Conservation (phyloP, 1,140 invertebrate species). For the Diachasmimorpha longicaudata region DNA sequence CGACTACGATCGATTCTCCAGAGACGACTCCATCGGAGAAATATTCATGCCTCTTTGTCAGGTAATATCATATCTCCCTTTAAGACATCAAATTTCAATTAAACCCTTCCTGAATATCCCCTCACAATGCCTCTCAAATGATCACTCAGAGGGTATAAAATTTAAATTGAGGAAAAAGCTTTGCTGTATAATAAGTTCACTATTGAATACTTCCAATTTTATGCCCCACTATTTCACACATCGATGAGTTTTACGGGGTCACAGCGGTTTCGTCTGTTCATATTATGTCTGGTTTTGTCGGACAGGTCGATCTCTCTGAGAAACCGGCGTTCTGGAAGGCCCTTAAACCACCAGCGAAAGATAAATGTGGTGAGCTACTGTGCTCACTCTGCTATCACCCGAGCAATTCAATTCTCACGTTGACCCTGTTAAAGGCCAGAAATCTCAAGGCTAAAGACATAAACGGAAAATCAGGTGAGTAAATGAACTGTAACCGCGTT, state of each 20-base stretch:
- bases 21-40: constrained; percentile 96
- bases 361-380: constrained; percentile 90
- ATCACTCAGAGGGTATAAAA: no score
- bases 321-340: constrained; percentile 93
- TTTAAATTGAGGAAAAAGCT: no score
- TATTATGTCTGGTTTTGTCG: constrained; percentile 19
- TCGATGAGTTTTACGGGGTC: background rate
- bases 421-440: constrained; percentile 87
- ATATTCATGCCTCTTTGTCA: constrained; percentile 91
- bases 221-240: background rate
- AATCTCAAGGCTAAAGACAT: constrained; percentile 94
- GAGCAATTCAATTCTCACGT: constrained; percentile 85
- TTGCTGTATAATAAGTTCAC: no score
- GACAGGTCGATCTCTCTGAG: constrained; percentile 86
- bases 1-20: constrained; percentile 93
- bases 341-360: constrained; percentile 88
- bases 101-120: background rate
- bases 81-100: background rate
- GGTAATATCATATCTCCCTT: constrained; percentile 64
- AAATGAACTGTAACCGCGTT: background rate
- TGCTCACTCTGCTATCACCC: constrained; percentile 92
- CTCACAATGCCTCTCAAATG: background rate
- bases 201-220: background rate
- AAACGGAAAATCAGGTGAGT: constrained; percentile 91
- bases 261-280: constrained; percentile 1